Evolutionary conservation across 2,888 invertebrate species (phyloP), one percentile per base, ranked within the genome.

Genomic region (Crepidodera aurea): DNA sequence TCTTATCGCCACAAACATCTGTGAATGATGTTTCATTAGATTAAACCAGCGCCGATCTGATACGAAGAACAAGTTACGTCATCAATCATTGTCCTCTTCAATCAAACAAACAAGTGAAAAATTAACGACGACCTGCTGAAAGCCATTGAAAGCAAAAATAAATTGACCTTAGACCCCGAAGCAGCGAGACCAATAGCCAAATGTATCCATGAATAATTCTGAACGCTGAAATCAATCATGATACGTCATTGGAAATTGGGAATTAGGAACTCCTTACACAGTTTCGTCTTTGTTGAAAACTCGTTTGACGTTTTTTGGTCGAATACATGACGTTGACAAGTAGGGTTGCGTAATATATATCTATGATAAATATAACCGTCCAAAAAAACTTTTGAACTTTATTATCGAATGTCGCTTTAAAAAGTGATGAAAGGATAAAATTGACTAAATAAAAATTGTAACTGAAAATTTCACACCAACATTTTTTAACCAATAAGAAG

Each of bases 61-160:
- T 44, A 55, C 8, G 27, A 46, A 46, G 27, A 27, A 37, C 19
- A 46, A 27, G 37, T 48, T 27, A 19, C 32, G 56, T 48, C 19
- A 57, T 57, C 48, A 57, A 57, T 57, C 56, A 57, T 13, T 57
- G 56, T 48, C 48, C 56, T 48, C 39, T 48, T 57, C 56, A 57
- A 57, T 57, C 56, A 48, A 57, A 57, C 39, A 57, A 48, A 34
- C 56, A 57, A 57, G 56, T 39, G 48, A 57, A 57, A 57, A 57
- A 57, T 48, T 48, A 57, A 48, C 16, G 37, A 34, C 37, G 56
- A 13, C 15, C 37, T 39, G 46, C 37, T 34, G 48, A 57, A 57
- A 57, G 27, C 27, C 48, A 12, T 37, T 39, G 37, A 48, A 57
- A 57, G 56, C 56, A 46, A 56, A 46, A 56, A 56, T 56, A 56